Conservation (phyloP, 2,797 vertebrate genomes). For the Oceanodroma leucorhoa region DNA sequence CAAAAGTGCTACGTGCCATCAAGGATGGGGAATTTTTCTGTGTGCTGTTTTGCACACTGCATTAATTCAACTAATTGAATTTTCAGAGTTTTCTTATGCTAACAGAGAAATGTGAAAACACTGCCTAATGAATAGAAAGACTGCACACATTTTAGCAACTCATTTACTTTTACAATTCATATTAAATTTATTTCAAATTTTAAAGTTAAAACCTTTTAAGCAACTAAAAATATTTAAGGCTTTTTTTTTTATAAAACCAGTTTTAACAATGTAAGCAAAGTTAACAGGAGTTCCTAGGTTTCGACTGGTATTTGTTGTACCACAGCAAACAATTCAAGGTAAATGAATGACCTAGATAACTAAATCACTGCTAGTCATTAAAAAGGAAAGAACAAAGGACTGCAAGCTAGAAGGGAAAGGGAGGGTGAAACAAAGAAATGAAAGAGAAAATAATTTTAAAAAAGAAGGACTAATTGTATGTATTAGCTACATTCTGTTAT, state of each 20-base stretch:
- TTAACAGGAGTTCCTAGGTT: background rate
- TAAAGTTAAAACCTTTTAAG: background rate
- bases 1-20: background rate
- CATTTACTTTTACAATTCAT: slow-evolving; percentile 1
- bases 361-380: slow-evolving; percentile 42
- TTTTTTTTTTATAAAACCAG: background rate
- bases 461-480: background rate
- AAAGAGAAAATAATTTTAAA: background rate
- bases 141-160: slow-evolving; percentile 26
- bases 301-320: slow-evolving; percentile 7
- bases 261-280: background rate
- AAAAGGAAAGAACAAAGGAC: slow-evolving; percentile 44
- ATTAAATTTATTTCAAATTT: slow-evolving; percentile 14
- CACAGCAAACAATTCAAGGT: slow-evolving; percentile 41
- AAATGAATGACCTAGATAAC: slow-evolving; percentile 58
- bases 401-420: background rate
- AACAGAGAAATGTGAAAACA: slow-evolving; percentile 49
- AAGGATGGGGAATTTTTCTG: slow-evolving; percentile 16
- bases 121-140: slow-evolving; percentile 43
- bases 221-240: background rate
- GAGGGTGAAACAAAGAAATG: slow-evolving; percentile 11
- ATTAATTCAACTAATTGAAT: slow-evolving; percentile 66
- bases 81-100: slow-evolving; percentile 52
- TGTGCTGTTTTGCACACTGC: slow-evolving; percentile 41
- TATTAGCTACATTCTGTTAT: background rate